phyloP scores from a whole-genome alignment of 2,888 invertebrate genomes.

The Pristionchus entomophagus region DNA sequence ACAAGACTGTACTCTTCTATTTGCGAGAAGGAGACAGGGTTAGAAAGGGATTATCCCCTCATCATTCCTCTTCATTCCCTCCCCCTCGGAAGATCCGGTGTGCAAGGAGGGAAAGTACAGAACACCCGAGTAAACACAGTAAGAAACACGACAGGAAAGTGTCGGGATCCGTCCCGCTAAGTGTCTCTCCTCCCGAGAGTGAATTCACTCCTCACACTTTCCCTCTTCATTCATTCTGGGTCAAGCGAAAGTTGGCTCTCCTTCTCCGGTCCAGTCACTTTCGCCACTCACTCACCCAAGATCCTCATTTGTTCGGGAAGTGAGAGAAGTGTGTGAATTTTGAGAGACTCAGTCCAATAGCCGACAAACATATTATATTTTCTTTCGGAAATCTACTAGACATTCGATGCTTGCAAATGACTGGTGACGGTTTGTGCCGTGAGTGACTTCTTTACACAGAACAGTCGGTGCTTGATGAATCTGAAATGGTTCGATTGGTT shows the following conservation, averaged over 20 bases:
- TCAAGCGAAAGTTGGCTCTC: slow-evolving; percentile 1
- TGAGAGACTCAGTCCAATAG: too few species aligned
- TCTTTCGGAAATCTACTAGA: too few species aligned
- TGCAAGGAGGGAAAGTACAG: neutral
- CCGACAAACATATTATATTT: too few species aligned
- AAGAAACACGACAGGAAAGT: neutral
- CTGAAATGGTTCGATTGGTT: too few species aligned
- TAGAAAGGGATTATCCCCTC: neutral
- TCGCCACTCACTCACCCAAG: neutral
- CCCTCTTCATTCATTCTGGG: neutral
- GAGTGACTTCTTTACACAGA: neutral
- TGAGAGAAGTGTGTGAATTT: neutral
- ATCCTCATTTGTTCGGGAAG: neutral
- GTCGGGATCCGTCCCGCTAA: neutral
- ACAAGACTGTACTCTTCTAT: neutral
- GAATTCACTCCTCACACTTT: neutral
- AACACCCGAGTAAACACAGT: neutral
- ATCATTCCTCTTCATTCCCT: too few species aligned
- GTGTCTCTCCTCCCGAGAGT: neutral
- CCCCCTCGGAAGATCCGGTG: neutral
- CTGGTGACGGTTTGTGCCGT: too few species aligned
- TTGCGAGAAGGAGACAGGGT: neutral
- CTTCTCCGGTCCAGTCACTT: too few species aligned
- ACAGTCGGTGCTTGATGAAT: neutral
- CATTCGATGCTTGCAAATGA: too few species aligned